A percentile compares a stretch with the other conserved stretches of the same genome.
Evolutionary conservation across 2,113 vertebrate species (phyloP).

Genomic region (Saguinus imperator): DNA sequence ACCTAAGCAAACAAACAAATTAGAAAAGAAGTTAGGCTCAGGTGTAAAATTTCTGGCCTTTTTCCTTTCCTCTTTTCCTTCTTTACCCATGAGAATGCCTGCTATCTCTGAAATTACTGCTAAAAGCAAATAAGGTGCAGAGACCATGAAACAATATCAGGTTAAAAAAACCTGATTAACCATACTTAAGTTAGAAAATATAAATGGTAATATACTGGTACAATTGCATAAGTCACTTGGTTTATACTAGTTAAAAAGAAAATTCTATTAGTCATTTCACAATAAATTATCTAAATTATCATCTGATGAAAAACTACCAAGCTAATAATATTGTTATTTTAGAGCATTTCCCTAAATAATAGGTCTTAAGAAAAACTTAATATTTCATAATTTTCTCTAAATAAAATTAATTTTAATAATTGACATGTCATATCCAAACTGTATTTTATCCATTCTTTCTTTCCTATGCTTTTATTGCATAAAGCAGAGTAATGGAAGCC

Average conservation of each 20-base stretch:
- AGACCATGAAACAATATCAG: background rate
- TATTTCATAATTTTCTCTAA: constrained; percentile 15
- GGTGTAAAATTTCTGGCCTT: background rate
- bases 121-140: background rate
- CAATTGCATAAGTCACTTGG: background rate
- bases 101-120: background rate
- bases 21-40: background rate
- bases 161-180: constrained; percentile 8
- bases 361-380: background rate
- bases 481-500: background rate
- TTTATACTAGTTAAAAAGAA: constrained; percentile 23
- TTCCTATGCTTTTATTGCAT: background rate
- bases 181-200: background rate
- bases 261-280: constrained; percentile 22
- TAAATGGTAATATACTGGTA: background rate
- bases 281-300: constrained; percentile 33
- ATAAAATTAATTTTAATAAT: background rate
- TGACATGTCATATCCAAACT: background rate
- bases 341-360: background rate
- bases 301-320: constrained; percentile 12
- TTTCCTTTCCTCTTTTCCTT: background rate
- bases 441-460: constrained; percentile 37
- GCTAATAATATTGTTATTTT: constrained; percentile 2
- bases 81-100: background rate
- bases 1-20: background rate